phyloP scores from a whole-genome alignment of 2,888 invertebrate genomes.

The Drosophila hamatofila region DNA sequence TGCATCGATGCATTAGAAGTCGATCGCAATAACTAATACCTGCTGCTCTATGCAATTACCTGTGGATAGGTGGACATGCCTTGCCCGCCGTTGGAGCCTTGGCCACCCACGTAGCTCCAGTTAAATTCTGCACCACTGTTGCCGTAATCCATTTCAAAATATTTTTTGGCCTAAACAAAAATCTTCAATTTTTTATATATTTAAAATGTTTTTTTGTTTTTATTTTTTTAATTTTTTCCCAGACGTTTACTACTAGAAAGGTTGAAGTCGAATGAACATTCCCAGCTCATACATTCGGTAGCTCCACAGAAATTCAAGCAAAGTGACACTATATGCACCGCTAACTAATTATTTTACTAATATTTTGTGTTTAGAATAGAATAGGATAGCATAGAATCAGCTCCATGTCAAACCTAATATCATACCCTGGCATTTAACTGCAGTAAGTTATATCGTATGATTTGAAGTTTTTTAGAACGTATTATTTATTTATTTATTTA shows the following conservation, averaged over 20 bases:
- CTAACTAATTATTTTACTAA: too few species aligned
- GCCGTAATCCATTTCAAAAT: constrained; percentile 48
- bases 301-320: not conserved
- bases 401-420: too few species aligned
- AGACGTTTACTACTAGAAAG: constrained; percentile 35
- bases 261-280: constrained; percentile 39
- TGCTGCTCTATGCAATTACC: constrained; percentile 25
- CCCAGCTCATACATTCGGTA: too few species aligned
- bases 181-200: constrained; percentile 14
- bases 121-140: constrained; percentile 58
- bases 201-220: constrained; percentile 7
- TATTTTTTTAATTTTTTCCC: constrained; percentile 20
- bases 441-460: too few species aligned
- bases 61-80: constrained; percentile 40
- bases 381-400: too few species aligned
- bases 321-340: not conserved
- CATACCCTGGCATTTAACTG: too few species aligned
- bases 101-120: constrained; percentile 57
- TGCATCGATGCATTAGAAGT: not conserved
- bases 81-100: constrained; percentile 16
- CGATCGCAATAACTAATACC: not conserved
- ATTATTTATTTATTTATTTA: too few species aligned
- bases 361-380: too few species aligned
- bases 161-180: constrained; percentile 17
- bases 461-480: too few species aligned